Evolutionary conservation across 2,888 invertebrate genomes (phyloP).

Genomic region (Liopterus haemorrhoidalis): DNA sequence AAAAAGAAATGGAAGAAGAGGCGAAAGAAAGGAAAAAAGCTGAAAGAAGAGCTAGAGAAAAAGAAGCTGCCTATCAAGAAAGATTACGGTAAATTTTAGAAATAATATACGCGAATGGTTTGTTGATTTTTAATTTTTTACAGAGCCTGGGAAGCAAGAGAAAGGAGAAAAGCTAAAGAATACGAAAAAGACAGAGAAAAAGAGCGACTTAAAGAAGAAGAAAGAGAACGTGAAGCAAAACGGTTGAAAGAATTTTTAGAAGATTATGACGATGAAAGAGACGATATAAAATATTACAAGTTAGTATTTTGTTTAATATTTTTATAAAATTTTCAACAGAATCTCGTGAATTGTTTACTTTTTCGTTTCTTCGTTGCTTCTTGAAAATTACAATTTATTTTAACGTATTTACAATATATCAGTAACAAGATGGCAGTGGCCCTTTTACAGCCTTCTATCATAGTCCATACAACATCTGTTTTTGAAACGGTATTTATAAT

Average conservation of each 20-base stretch:
- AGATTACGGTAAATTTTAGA: constrained; percentile 47
- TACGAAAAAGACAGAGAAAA: constrained; percentile 83
- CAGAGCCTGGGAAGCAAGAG: constrained; percentile 80
- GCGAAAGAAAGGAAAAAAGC: constrained; percentile 81
- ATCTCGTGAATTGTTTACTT: constrained; percentile 10
- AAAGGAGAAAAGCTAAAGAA: constrained; percentile 84
- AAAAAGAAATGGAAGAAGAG: constrained; percentile 88
- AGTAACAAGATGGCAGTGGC: too few species aligned
- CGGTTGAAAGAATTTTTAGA: constrained; percentile 95
- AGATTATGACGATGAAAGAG: constrained; percentile 97
- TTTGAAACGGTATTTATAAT: too few species aligned
- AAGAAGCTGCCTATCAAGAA: constrained; percentile 95
- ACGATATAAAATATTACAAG: constrained; percentile 96
- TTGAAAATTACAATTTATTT: constrained; percentile 8
- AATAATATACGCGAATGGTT: too few species aligned
- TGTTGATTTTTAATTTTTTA: constrained; percentile 31
- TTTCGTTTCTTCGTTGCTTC: neutral
- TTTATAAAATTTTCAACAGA: constrained; percentile 12
- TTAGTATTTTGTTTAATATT: constrained; percentile 40
- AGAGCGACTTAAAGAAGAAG: constrained; percentile 77
- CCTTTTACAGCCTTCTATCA: too few species aligned
- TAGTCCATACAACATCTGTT: too few species aligned
- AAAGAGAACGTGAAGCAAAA: constrained; percentile 86
- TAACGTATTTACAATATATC: constrained; percentile 10
- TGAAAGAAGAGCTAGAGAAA: constrained; percentile 87